Conservation (phyloP, 1,140 invertebrate species). For the Orchesella cincta region DNA sequence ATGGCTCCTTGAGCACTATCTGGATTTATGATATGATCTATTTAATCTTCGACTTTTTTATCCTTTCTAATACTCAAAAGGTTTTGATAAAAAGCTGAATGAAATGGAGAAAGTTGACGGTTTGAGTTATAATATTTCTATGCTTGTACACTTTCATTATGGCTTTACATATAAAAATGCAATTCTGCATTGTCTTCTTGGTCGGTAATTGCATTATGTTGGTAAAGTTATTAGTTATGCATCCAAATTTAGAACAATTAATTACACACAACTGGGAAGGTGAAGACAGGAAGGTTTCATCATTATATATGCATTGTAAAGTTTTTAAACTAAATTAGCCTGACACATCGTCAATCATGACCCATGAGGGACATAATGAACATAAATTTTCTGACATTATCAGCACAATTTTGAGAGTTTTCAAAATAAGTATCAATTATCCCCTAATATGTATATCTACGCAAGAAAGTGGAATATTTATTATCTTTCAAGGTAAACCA, state of each 20-base stretch:
- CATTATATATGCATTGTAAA: no score
- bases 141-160: neutral
- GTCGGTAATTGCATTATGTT: neutral
- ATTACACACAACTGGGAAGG: no score
- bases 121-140: neutral
- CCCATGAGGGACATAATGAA: no score
- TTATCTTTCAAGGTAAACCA: no score
- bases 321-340: no score
- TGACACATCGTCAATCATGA: no score
- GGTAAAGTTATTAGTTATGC: neutral
- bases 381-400: no score
- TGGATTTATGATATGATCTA: slow-evolving; percentile 8
- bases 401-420: no score
- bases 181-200: neutral
- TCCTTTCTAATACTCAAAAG: neutral
- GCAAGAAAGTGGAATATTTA: no score
- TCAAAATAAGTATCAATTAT: no score
- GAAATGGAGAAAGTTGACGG: neutral
- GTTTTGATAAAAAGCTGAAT: neutral
- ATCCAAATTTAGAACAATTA: neutral
- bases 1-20: neutral
- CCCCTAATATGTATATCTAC: no score
- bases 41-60: neutral
- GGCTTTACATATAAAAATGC: neutral
- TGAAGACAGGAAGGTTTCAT: no score